These are phyloP conservation scores for Aphelocoma californica DNA, from an alignment of 2,797 vertebrate genomes.

Conservation along the genomic window DNA sequence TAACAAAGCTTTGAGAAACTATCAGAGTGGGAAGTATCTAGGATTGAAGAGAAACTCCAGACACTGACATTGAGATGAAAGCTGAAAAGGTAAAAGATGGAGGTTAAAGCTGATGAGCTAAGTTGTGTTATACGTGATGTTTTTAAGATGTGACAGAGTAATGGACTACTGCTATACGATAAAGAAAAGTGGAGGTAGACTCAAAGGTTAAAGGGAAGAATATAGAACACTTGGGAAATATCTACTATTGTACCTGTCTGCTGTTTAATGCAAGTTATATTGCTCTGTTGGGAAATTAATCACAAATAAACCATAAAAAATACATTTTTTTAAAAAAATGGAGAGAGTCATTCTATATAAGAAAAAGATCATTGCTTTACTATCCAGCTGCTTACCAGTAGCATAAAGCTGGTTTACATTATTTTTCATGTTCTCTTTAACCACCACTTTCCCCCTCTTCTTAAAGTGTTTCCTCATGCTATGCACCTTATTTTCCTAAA, in stretches of 20 bases:
- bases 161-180: neutral
- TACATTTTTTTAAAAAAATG: neutral
- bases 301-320: constrained; percentile 4
- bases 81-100: neutral
- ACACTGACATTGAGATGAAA: neutral
- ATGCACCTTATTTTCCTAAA: constrained; percentile 28
- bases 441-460: neutral
- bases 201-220: neutral
- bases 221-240: neutral
- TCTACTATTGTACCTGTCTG: neutral
- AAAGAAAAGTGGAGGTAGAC: neutral
- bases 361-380: constrained; percentile 13
- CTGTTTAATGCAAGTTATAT: constrained; percentile 17
- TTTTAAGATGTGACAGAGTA: neutral
- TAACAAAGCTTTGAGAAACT: neutral
- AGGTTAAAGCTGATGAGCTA: neutral
- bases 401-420: constrained; percentile 50
- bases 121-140: neutral
- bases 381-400: constrained; percentile 42
- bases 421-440: constrained; percentile 2
- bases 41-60: neutral
- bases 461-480: constrained; percentile 10
- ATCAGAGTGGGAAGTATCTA: neutral
- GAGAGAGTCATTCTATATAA: neutral
- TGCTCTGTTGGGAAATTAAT: constrained; percentile 12